phyloP scores from a whole-genome alignment of 2,797 vertebrate species.

The Mareca strepera region DNA sequence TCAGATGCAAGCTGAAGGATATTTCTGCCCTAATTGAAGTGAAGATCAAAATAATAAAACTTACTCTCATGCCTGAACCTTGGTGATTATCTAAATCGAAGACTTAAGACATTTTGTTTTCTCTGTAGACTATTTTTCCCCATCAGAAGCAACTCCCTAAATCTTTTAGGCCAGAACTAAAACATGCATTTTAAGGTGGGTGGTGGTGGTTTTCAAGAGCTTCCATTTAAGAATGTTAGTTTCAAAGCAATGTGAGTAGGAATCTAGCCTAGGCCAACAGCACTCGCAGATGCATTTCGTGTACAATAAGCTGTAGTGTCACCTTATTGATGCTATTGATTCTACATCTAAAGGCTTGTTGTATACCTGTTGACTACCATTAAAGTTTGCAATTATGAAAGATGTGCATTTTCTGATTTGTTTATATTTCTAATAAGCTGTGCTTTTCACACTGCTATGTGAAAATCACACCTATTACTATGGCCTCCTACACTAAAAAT shows the following conservation, averaged over 20 bases:
- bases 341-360: not conserved
- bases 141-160: not conserved
- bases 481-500: no score
- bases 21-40: not conserved
- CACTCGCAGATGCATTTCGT: not conserved
- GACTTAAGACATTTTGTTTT: not conserved
- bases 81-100: not conserved
- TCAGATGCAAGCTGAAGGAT: not conserved
- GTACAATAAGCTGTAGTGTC: not conserved
- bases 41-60: not conserved
- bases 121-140: not conserved
- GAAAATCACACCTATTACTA: not conserved
- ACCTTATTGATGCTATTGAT: not conserved
- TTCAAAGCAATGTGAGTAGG: not conserved
- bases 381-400: not conserved
- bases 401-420: not conserved
- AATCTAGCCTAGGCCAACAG: not conserved
- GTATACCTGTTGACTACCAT: not conserved
- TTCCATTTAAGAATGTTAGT: not conserved
- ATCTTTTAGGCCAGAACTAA: slow-evolving; percentile 5
- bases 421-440: not conserved
- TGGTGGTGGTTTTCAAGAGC: not conserved
- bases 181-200: not conserved
- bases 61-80: not conserved
- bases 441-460: not conserved